Conservation (phyloP, 2,797 vertebrate species). For the Borostomias antarcticus region DNA sequence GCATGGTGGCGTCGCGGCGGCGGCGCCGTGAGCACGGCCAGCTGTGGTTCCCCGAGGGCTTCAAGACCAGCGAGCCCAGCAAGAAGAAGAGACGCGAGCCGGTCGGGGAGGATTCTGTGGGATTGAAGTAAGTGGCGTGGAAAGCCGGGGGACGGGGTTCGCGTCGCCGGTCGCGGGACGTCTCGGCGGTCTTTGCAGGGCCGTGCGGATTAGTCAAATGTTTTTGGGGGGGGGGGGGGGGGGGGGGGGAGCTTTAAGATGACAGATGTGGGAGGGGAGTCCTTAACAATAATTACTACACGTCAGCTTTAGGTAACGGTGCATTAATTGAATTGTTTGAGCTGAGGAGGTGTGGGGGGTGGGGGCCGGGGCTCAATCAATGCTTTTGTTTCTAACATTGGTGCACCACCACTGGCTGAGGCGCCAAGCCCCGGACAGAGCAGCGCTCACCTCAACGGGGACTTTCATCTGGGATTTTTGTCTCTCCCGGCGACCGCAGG, state of each 20-base stretch:
- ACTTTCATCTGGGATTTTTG: constrained; percentile 40
- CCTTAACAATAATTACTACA: no score
- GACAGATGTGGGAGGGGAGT: neutral
- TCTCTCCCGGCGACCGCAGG: constrained; percentile 73
- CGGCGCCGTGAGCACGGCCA: constrained; percentile 94
- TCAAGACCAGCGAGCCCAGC: constrained; percentile 93
- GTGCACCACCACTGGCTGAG: constrained; percentile 35
- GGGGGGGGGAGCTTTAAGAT: neutral
- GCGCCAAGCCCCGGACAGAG: constrained; percentile 35
- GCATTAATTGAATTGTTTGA: constrained; percentile 59
- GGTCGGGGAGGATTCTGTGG: constrained; percentile 95
- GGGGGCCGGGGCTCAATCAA: constrained; percentile 57
- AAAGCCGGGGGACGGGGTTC: neutral
- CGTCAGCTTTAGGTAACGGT: constrained; percentile 47
- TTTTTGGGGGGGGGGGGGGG: constrained; percentile 18
- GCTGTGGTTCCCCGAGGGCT: constrained; percentile 98
- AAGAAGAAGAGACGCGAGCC: constrained; percentile 98
- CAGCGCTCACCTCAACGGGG: neutral
- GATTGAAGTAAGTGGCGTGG: constrained; percentile 90
- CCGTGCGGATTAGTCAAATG: neutral
- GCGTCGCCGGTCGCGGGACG: neutral
- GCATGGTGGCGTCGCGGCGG: constrained; percentile 91
- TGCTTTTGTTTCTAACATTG: constrained; percentile 52
- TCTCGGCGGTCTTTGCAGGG: constrained; percentile 6
- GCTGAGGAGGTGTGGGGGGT: constrained; percentile 23